Base-by-base conservation (phyloP, 1,140 invertebrate species). In the Samia ricini region DNA sequence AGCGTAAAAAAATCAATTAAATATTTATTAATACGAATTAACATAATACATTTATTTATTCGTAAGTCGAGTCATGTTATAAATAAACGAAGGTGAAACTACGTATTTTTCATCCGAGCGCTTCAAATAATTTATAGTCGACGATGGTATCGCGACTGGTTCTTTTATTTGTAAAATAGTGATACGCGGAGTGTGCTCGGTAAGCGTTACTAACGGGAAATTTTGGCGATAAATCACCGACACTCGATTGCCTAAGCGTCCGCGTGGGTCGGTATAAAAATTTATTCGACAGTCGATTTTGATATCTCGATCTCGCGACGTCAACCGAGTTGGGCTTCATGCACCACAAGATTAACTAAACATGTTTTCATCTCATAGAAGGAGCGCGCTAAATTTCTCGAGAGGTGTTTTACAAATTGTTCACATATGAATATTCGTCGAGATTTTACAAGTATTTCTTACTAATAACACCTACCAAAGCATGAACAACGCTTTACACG, bases 101-200 rank as follows among this genome's bases (percentile, higher is more conserved):
- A 75, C 76, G 83, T 85, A 90, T 88, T 90, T 88, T 90, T 90
- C 85, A 88, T 88, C 80, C 80, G 76, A 85, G 79, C n/a, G n/a
- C 77, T 73, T 85, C 79, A 83, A 80, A 88, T 85, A 88, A 90
- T 88, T 90, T 90, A 90, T 88, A 79, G 84, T 80, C 76, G 82
- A 84, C 82, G 88, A 90, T 88, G 83, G 81, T 90, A 90, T 90
- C 88, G 82, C 73, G 81, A 88, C 85, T 79, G 88, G 88, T 88
- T 88, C 85, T 90, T 88, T 90, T 90, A 88, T 88, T 90, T 85
- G 85, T 88, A 78, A 83, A 88, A 87, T 90, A 88, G 88, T 88
- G 88, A 88, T 88, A 83, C 83, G 85, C 76, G 85, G 82, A 88
- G 83, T 88, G 83, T 82, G 85, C 77, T 84, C 81, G 79, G 84